These are phyloP conservation scores for Lepilemur ruficaudatus DNA, from an alignment of 2,797 vertebrate species.

Conservation along the genomic window DNA sequence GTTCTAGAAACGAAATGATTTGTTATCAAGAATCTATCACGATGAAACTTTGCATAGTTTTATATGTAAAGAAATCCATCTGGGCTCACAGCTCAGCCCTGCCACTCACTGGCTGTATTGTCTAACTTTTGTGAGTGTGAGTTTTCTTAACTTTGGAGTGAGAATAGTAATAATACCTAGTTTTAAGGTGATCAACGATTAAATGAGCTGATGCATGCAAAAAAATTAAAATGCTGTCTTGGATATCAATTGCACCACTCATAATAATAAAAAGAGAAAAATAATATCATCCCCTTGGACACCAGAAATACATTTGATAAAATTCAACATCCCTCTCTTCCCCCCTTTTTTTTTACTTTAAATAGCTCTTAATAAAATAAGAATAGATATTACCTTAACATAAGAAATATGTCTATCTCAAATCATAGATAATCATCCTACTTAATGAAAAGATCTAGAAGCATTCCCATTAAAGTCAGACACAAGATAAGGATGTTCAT, in stretches of 20 bases:
- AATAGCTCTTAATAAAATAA: slow-evolving; percentile 55
- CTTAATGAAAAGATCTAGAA: slow-evolving; percentile 58
- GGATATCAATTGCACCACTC: neutral
- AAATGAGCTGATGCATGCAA: neutral
- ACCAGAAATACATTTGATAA: slow-evolving; percentile 17
- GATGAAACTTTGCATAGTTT: neutral
- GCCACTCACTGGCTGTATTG: neutral
- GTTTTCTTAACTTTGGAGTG: neutral
- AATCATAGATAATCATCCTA: slow-evolving; percentile 36
- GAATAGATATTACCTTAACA: slow-evolving; percentile 50
- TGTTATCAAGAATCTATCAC: neutral
- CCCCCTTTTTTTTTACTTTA: neutral
- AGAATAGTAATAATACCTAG: neutral
- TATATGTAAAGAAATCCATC: neutral
- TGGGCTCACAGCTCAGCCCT: neutral
- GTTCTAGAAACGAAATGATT: neutral
- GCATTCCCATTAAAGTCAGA: slow-evolving; percentile 54
- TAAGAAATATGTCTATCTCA: slow-evolving; percentile 52
- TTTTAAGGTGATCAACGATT: neutral
- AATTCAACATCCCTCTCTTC: neutral
- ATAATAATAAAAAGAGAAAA: slow-evolving; percentile 33
- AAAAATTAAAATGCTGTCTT: neutral
- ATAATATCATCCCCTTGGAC: neutral
- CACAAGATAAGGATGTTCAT: slow-evolving; percentile 47
- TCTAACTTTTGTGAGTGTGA: neutral